Evolutionary conservation across 1,140 invertebrate genomes (phyloP), one percentile per base, ranked within the genome.

Genomic region (Aphis craccivora): DNA sequence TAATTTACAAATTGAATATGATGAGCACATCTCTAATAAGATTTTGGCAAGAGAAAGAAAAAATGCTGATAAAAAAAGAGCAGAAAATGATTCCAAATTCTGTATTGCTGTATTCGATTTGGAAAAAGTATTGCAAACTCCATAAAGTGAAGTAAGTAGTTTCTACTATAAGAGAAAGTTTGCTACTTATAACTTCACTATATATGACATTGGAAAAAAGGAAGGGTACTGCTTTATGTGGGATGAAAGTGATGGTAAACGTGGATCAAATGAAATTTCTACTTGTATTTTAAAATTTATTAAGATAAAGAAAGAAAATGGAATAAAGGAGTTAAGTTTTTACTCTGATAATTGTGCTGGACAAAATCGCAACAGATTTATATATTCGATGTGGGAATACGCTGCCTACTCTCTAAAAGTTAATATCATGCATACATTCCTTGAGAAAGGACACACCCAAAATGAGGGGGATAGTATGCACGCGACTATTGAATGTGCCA

Each of bases 261-360:
- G n/a, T n/a, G n/a, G 67, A n/a, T n/a, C n/a, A n/a, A 76, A 76
- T 35, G n/a, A 76, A 76, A 76, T 76, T 76, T n/a, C 67, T 35
- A 76, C n/a, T 76, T 76, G 67, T 76, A n/a, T 76, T n/a, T n/a
- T 76, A n/a, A 76, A 76, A 76, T 76, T 35, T 76, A 76, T 76
- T n/a, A 76, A n/a, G 18, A n/a, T 76, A 76, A 35, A 76, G 67
- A n/a, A 76, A 76, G n/a, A 76, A 76, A 35, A 14, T n/a, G 67
- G 30, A 20, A 76, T 76, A 76, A 35, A 76, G 18, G 55, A 60
- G 25, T 60, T 60, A 9, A 60, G 55, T 60, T 60, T 60, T 60
- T 60, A 60, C 55, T 60, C n/a, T 76, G 30, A 76, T 35, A 76
- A 76, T 35, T 76, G 67, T 35, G 67, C 2, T 14, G n/a, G n/a